Conservation (phyloP, 1,140 invertebrate genomes). For the Liolophura sinensis region DNA sequence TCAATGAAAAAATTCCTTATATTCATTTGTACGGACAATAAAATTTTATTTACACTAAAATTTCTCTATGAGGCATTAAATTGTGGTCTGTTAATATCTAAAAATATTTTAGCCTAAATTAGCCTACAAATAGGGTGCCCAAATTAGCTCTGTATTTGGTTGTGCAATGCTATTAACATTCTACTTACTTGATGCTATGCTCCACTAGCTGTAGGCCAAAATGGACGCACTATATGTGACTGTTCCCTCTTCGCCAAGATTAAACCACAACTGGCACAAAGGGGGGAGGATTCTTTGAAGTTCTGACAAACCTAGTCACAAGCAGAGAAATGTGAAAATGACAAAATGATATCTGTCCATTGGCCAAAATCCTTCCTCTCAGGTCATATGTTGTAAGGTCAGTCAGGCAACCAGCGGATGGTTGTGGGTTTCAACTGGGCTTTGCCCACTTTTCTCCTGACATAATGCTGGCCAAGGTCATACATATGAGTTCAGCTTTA, state of each 20-base stretch:
- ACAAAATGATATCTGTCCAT: background rate
- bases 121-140: too few relatives aligned
- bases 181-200: constrained; percentile 78
- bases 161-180: constrained; percentile 5
- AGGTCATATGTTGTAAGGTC: background rate
- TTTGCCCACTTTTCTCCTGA: too few relatives aligned
- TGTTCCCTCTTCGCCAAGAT: constrained; percentile 73
- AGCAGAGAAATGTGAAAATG: background rate
- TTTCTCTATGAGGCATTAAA: background rate
- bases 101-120: background rate
- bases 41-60: background rate
- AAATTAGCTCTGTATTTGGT: background rate
- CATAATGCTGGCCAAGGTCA: too few relatives aligned
- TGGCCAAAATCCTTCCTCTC: background rate
- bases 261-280: constrained; percentile 83
- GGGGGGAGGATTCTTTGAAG: constrained; percentile 73
- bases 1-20: background rate
- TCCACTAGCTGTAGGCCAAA: constrained; percentile 90
- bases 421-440: background rate
- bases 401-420: background rate
- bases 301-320: constrained; percentile 47
- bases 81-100: background rate
- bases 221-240: constrained; percentile 77
- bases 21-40: background rate
- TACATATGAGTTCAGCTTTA: too few relatives aligned